Evolutionary conservation across 2,888 invertebrate genomes (phyloP).

Genomic region (Morpho helenor): DNA sequence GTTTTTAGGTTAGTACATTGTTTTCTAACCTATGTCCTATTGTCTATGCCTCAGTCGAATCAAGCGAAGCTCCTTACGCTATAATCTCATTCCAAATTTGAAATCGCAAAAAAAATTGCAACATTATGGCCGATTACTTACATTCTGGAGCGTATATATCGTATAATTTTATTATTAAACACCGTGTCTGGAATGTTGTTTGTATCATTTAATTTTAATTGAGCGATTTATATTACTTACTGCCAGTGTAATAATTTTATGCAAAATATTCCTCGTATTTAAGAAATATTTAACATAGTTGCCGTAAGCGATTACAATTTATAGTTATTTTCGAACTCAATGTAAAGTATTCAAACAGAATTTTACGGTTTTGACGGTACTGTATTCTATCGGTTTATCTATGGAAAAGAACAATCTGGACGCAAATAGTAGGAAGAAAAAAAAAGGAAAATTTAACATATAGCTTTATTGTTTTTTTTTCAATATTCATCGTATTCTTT

Average conservation of each 20-base stretch:
- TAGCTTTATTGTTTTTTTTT: no score
- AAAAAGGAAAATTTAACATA: no score
- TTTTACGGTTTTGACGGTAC: background rate
- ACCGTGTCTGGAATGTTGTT: conserved; percentile 23
- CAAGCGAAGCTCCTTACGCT: no score
- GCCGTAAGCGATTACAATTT: conserved; percentile 8
- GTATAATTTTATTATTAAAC: conserved; percentile 11
- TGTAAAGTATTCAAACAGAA: background rate
- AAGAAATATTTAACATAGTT: conserved; percentile 6
- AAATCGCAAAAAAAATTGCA: background rate
- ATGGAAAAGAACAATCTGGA: no score
- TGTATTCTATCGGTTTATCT: no score
- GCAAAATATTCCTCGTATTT: conserved; percentile 9
- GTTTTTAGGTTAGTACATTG: no score
- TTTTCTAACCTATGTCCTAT: no score
- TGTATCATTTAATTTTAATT: conserved; percentile 19
- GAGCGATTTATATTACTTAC: conserved; percentile 18
- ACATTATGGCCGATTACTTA: background rate
- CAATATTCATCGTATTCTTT: no score
- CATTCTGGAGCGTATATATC: background rate
- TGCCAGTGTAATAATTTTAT: conserved; percentile 15
- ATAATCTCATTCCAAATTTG: background rate
- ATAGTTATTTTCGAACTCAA: background rate
- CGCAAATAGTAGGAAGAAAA: no score
- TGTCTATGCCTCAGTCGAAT: no score